Conservation (phyloP, 2,888 invertebrate species). For the Galerucella calmariensis region DNA sequence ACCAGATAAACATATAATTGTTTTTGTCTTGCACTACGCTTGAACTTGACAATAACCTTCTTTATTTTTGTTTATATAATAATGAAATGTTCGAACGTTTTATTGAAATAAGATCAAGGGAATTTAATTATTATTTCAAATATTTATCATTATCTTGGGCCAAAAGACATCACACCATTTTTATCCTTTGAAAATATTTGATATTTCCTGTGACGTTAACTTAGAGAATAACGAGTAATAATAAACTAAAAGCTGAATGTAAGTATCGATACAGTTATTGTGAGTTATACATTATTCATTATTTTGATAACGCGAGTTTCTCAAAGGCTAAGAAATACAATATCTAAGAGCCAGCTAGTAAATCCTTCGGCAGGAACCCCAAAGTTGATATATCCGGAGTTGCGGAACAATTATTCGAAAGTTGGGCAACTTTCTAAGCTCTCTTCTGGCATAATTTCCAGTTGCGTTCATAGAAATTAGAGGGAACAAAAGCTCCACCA, state of each 20-base stretch:
- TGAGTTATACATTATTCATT: background rate
- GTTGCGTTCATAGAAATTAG: conserved; percentile 31
- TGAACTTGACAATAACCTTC: no score
- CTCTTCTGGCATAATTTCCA: conserved; percentile 30
- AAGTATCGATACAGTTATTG: background rate
- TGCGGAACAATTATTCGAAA: conserved; percentile 33
- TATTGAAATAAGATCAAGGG: no score
- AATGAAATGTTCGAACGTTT: no score
- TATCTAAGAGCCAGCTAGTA: conserved; percentile 25
- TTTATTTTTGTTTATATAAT: no score
- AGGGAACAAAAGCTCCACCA: conserved; percentile 28
- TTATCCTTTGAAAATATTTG: no score
- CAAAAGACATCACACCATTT: no score
- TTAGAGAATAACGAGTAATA: background rate
- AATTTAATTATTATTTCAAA: no score
- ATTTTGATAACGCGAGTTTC: conserved; percentile 8
- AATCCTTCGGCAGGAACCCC: conserved; percentile 28
- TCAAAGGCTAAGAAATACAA: conserved; percentile 22
- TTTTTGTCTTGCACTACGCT: no score
- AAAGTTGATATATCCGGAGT: conserved; percentile 35
- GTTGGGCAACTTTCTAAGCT: conserved; percentile 34
- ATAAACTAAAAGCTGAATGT: background rate
- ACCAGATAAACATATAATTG: no score
- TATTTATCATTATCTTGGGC: no score
- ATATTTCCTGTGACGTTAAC: no score